Base-by-base conservation (phyloP, 2,113 vertebrate genomes). In the Rhadina sibilatrix region DNA sequence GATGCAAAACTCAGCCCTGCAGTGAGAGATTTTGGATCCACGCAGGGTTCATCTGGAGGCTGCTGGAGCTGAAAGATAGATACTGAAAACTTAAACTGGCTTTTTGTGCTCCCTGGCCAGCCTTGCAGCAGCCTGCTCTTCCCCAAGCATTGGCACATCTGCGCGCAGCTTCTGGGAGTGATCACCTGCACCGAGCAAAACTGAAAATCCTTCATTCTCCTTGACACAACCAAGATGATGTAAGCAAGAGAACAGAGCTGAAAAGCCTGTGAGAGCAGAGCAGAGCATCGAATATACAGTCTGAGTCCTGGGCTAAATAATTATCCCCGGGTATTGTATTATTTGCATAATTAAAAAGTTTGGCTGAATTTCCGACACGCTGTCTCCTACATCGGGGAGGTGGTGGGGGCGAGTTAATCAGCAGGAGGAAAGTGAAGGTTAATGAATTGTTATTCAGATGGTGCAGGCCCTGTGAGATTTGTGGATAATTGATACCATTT, bases 401-500 rank as follows among this genome's bases (percentile, higher is more conserved):
- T 78, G 71, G 85, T 88, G 91, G 80, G 83, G 92, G 83, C 7
- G 38, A 96, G 87, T 95, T 97, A 97, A 98, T 96, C 97, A 97
- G 95, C 80, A 96, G 94, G 96, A 97, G 95, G 91, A 87, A 97
- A 97, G 87, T 96, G 96, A 98, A 97, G 89, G 97, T 97, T 98
- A 97, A 97, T 97, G 97, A 96, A 97, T 98, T 97, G 96, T 97
- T 97, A 97, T 98, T 97, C 96, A 91, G 96, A 96, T 94, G 96
- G 97, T 94, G 93, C 95, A 96, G 93, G 89, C 84, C 97, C 95
- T 95, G 81, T 52, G 97, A 97, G 83, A 89, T 74, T 97, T 97
- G 96, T 93, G 92, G 96, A 97, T 98, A 98, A 98, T 97, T 98
- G 97, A 96, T 95, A 96, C 93, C 97, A 97, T 97, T 97, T 97